Evolutionary conservation across 2,113 vertebrate genomes (phyloP).

Genomic region (Actenoides lindsayi): DNA sequence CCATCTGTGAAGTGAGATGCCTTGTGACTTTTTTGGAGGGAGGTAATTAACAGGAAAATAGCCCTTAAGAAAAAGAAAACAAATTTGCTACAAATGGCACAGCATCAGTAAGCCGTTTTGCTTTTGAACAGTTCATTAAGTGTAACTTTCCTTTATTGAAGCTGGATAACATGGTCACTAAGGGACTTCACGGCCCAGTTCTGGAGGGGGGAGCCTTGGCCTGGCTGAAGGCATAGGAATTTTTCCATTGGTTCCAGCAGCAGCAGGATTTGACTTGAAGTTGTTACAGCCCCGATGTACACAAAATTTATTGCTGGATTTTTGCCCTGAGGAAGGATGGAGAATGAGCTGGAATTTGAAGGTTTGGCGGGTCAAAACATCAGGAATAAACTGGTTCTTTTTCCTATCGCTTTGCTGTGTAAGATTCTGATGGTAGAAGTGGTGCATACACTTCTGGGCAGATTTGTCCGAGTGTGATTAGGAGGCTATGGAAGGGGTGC

Average conservation of each 20-base stretch:
- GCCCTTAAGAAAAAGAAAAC: background rate
- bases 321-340: background rate
- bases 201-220: background rate
- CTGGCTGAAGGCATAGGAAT: background rate
- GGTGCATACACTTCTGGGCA: background rate
- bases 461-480: background rate
- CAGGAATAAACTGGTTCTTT: background rate
- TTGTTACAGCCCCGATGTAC: background rate
- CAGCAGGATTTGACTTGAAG: background rate
- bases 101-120: background rate
- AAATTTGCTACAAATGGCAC: background rate
- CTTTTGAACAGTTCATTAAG: background rate
- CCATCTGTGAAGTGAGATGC: background rate
- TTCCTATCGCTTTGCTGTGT: background rate
- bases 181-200: background rate
- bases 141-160: background rate
- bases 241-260: background rate
- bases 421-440: background rate
- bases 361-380: background rate
- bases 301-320: background rate
- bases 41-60: slow-evolving; percentile 5
- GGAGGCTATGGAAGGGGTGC: background rate
- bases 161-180: background rate
- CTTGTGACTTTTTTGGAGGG: background rate
- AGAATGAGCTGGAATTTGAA: background rate